phyloP scores from a whole-genome alignment of 1,140 invertebrate genomes.

The Caenorhabditis inopinata region DNA sequence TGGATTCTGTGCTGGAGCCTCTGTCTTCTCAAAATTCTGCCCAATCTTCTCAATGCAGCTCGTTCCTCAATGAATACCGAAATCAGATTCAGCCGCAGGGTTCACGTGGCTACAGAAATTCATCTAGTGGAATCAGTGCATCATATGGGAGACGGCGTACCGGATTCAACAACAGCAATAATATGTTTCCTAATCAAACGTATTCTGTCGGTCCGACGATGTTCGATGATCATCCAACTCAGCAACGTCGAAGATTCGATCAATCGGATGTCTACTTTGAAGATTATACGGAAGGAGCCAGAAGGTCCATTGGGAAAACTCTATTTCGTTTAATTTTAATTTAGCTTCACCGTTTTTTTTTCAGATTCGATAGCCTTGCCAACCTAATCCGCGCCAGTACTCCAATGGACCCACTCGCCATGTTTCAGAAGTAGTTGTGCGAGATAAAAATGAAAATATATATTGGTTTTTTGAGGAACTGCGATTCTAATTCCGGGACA shows the following conservation, averaged over 20 bases:
- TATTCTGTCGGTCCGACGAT: neutral
- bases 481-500: neutral
- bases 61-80: neutral
- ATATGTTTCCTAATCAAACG: neutral
- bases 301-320: neutral
- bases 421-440: neutral
- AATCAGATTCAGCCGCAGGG: neutral
- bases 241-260: neutral
- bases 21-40: too few relatives aligned
- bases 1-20: too few relatives aligned
- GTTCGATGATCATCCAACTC: neutral
- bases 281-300: neutral
- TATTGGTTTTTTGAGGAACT: neutral
- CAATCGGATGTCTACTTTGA: neutral
- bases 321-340: neutral
- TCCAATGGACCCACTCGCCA: neutral
- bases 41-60: too few relatives aligned
- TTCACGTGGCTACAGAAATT: neutral
- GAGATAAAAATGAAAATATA: neutral
- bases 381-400: conserved; percentile 1
- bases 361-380: conserved; percentile 15
- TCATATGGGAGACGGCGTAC: neutral
- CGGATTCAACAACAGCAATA: neutral
- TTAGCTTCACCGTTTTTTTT: neutral
- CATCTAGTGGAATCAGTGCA: neutral